Conservation (phyloP, 2,113 vertebrate species). For the Sphaerodactylus townsendi region DNA sequence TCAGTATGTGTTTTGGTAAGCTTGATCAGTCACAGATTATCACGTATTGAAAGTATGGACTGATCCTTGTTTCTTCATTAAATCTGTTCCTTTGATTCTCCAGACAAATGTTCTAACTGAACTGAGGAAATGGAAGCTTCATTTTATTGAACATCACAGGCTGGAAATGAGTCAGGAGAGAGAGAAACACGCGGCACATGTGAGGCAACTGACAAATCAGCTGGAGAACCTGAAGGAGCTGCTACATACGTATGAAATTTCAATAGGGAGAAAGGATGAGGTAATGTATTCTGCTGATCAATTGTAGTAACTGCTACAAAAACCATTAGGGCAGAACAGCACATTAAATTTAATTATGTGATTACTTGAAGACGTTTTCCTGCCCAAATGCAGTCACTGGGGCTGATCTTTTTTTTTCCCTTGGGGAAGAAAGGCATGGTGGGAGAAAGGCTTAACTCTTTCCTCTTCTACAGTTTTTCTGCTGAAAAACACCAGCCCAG, state of each 20-base stretch:
- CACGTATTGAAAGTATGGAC: background rate
- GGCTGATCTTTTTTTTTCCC: too few species aligned
- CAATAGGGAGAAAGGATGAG: slow-evolving; percentile 91
- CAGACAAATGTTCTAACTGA: slow-evolving; percentile 90
- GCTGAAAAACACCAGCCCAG: too few species aligned
- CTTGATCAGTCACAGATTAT: background rate
- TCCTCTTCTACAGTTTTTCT: too few species aligned
- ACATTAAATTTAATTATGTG: too few species aligned
- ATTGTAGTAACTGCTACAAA: background rate
- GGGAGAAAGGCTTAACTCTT: too few species aligned
- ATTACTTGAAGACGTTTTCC: too few species aligned
- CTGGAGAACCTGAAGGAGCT: slow-evolving; percentile 82
- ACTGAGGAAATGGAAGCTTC: slow-evolving; percentile 89
- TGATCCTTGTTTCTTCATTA: slow-evolving; percentile 16
- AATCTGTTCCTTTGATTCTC: slow-evolving; percentile 44
- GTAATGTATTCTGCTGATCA: slow-evolving; percentile 62
- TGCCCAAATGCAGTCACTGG: too few species aligned
- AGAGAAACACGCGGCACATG: slow-evolving; percentile 76
- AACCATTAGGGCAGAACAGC: too few species aligned
- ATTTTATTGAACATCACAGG: slow-evolving; percentile 85
- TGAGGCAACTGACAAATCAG: slow-evolving; percentile 79
- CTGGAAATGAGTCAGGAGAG: slow-evolving; percentile 85
- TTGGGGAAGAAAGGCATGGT: too few species aligned
- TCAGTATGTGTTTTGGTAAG: slow-evolving; percentile 10
- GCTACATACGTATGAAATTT: slow-evolving; percentile 84